Base-by-base conservation (phyloP, 2,888 invertebrate genomes). In the Hirtodrosophila histrioides region DNA sequence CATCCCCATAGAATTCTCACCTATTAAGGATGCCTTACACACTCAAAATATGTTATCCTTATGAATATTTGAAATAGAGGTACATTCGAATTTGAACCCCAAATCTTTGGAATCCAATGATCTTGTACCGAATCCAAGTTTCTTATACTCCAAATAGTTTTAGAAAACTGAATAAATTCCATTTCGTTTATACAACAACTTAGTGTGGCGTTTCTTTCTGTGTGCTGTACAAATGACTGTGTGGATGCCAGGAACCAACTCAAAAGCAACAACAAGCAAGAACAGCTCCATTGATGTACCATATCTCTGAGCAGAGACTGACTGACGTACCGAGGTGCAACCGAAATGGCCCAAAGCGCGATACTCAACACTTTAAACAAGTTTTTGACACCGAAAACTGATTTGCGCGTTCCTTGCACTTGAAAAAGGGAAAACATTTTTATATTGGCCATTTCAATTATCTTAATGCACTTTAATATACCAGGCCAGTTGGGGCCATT, bases 371-470 rank as follows among this genome's bases (percentile, higher is more conserved):
- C 84, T 84, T 84, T 35, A 80, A 78, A 86, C 88, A 83, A 80
- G 84, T 88, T 84, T 78, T 80, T 88, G 80, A 88, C 84, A 88
- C 88, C 65, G 54, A 46, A 70, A 67, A 65, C 70, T 61, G 64
- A 73, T 69, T 73, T 73, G 51, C 55, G 40, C 45, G 36, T 24
- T 3, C 4, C 43, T 27, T 49, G 31, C 39, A 50, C 33, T 53
- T 51, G 37, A 43, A 66, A 75, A 76, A 86, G 78, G 87, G 78
- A 78, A 81, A 86, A 81, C 61, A 80, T 84, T 86, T 88, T 85
- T 87, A 75, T 86, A 89, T 88, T 89, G 89, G 78, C 88, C 88
- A 88, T 88, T 88, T 89, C 89, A 89, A 89, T 88, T 89, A 88
- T 88, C 85, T 89, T 86, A 88, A 88, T 89, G 89, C 85, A 80